Percentiles rank a stretch among this genome's conserved stretches.
Conservation (phyloP, 2,888 invertebrate genomes). For the Oeneis ivallda region DNA sequence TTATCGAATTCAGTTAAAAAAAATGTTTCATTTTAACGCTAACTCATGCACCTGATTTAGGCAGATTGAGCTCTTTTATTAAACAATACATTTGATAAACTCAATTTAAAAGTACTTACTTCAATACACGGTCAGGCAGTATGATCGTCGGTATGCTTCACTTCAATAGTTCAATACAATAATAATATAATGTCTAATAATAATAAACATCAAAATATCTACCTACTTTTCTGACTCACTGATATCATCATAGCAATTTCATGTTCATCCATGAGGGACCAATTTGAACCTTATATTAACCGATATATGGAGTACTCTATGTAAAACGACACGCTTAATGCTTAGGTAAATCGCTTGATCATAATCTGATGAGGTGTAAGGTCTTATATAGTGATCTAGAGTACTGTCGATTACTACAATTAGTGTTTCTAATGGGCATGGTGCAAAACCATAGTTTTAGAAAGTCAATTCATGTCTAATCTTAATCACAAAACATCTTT, state of each 20-base stretch:
- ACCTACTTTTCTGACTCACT: conserved; percentile 27
- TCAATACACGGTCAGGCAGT: background rate
- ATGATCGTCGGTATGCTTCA: too few relatives aligned
- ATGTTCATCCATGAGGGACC: conserved; percentile 6
- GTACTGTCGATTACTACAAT: background rate
- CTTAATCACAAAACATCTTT: background rate
- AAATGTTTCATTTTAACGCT: too few relatives aligned
- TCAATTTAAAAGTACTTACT: conserved; percentile 4
- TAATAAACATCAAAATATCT: conserved; percentile 1
- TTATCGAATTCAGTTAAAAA: too few relatives aligned
- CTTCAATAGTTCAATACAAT: conserved; percentile 17
- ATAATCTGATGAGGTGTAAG: conserved; percentile 25
- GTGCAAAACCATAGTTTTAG: too few relatives aligned
- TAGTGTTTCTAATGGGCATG: too few relatives aligned
- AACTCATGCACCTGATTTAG: background rate
- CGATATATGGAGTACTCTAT: background rate
- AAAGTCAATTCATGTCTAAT: background rate
- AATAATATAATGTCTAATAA: conserved; percentile 7
- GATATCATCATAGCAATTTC: conserved; percentile 27
- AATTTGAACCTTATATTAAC: conserved; percentile 19
- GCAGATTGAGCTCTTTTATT: background rate
- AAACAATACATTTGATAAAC: background rate
- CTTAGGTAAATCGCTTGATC: conserved; percentile 25
- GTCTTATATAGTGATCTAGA: conserved; percentile 17
- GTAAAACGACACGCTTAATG: conserved; percentile 12